Percentiles rank a stretch among this genome's conserved stretches.
These are phyloP conservation scores for Centropus bengalensis DNA, from an alignment of 2,113 vertebrate genomes.

Conservation along the genomic window DNA sequence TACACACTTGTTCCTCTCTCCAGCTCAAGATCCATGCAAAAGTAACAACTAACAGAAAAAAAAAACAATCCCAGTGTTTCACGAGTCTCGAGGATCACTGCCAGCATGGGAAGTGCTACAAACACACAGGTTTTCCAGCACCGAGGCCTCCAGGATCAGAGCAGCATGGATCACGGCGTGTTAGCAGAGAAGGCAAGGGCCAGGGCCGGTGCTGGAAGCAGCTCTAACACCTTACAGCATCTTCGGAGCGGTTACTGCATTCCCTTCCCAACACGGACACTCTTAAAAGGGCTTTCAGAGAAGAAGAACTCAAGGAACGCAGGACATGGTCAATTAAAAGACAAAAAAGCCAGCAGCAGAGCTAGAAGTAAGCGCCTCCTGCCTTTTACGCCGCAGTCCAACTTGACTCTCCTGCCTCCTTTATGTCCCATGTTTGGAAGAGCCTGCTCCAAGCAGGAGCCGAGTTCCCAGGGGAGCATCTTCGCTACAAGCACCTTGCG, in stretches of 20 bases:
- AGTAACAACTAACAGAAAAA: neutral
- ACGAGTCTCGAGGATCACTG: neutral
- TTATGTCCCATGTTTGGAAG: neutral
- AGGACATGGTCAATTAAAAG: neutral
- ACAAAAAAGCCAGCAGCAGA: neutral
- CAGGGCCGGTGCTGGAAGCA: neutral
- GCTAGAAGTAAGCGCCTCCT: neutral
- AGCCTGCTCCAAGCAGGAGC: neutral
- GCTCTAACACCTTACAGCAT: neutral
- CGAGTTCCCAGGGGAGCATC: neutral
- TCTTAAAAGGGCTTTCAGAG: neutral
- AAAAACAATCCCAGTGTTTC: neutral
- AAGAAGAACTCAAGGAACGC: neutral
- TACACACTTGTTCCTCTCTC: neutral
- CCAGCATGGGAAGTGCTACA: neutral
- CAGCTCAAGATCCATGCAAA: neutral
- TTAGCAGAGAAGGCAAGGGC: neutral
- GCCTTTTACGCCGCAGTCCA: neutral
- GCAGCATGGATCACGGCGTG: neutral
- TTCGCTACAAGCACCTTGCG: neutral
- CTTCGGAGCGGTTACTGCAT: neutral
- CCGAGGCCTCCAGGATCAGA: neutral
- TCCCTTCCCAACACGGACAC: neutral
- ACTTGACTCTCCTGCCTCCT: neutral
- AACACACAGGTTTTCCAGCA: neutral